These are phyloP conservation scores for Conistra vaccinii DNA, from an alignment of 2,888 invertebrate species.

Conservation along the genomic window DNA sequence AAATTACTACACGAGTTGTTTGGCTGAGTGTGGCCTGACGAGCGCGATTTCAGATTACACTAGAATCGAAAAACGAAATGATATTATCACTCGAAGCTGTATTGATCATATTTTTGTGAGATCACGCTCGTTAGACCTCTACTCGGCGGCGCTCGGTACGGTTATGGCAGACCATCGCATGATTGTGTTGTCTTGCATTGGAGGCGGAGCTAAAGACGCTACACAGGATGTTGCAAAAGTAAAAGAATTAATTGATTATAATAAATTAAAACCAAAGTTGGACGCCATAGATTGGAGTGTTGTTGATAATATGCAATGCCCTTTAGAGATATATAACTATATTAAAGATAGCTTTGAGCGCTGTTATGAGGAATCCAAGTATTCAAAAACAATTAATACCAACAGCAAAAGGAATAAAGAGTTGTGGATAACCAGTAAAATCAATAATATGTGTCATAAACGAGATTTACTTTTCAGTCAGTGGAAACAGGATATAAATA, in stretches of 20 bases:
- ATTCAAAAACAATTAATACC: background rate
- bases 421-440: background rate
- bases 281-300: no score
- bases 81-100: background rate
- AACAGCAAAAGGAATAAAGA: background rate
- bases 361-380: background rate
- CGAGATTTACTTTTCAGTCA: no score
- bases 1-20: no score
- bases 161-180: background rate
- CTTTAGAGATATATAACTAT: background rate
- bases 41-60: background rate
- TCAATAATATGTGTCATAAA: no score
- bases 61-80: background rate
- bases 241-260: background rate
- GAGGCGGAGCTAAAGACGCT: background rate
- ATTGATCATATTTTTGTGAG: background rate
- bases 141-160: background rate
- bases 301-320: background rate
- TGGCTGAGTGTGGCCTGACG: no score
- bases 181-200: background rate
- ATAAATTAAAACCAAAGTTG: no score
- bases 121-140: background rate
- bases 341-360: background rate
- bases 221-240: background rate
- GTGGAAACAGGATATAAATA: no score